Percentiles rank a stretch among this genome's conserved stretches.
Conservation (phyloP, 2,888 invertebrate genomes). For the Phragmatobia fuliginosa region DNA sequence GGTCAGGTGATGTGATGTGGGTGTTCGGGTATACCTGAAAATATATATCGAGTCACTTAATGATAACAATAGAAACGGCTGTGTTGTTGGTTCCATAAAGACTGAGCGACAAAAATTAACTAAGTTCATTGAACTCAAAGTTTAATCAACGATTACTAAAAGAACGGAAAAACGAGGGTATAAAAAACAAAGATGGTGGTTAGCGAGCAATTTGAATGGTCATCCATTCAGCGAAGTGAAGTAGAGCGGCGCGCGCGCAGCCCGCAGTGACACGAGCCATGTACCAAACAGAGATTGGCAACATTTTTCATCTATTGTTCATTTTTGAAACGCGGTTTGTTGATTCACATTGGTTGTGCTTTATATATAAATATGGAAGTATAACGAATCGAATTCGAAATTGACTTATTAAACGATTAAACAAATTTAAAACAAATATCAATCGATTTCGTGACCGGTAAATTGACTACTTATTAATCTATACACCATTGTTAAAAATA, state of each 20-base stretch:
- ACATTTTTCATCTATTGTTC: constrained; percentile 56
- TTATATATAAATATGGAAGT: constrained; percentile 6
- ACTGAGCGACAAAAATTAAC: constrained; percentile 23
- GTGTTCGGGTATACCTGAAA: constrained; percentile 48
- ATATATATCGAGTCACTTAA: constrained; percentile 52
- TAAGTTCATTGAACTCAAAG: constrained; percentile 67
- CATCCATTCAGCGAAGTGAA: constrained; percentile 72
- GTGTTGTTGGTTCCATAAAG: not conserved
- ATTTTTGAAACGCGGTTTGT: constrained; percentile 42
- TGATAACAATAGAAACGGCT: constrained; percentile 58
- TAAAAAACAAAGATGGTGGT: constrained; percentile 71
- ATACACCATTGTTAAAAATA: constrained; percentile 14
- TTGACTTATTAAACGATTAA: not conserved
- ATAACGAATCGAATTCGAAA: not conserved
- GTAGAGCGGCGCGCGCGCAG: constrained; percentile 69
- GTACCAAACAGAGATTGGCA: constrained; percentile 55
- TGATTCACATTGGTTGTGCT: constrained; percentile 42
- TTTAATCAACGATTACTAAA: constrained; percentile 69
- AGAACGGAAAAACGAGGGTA: constrained; percentile 64
- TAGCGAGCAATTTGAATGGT: constrained; percentile 73
- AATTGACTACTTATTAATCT: constrained; percentile 24
- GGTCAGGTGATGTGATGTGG: constrained; percentile 50
- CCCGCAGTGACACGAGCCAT: constrained; percentile 77
- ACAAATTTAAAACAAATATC: not conserved
- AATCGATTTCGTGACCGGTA: constrained; percentile 11